Evolutionary conservation across 1,140 invertebrate species (phyloP).

Genomic region (Diorhabda carinulata): DNA sequence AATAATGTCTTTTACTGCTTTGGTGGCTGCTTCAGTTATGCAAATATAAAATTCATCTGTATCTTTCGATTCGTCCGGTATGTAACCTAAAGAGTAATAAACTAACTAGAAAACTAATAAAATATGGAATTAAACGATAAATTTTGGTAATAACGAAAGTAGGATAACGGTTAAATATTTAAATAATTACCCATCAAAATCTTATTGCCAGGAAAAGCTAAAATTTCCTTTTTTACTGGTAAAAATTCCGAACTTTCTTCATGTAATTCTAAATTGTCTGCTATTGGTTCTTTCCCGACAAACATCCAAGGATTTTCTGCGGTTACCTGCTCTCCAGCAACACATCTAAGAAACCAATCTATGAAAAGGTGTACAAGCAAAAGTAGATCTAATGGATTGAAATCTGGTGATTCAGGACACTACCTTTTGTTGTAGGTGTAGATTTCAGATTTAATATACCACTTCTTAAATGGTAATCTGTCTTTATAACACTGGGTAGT

Average conservation of each 20-base stretch:
- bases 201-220: conserved; percentile 52
- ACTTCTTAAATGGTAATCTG: background rate
- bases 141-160: no score
- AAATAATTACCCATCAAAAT: conserved; percentile 53
- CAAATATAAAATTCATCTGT: conserved; percentile 67
- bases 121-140: background rate
- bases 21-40: conserved; percentile 52
- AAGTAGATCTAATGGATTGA: background rate
- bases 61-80: conserved; percentile 57
- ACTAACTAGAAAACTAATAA: background rate
- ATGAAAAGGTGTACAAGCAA: no score
- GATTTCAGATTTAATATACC: background rate
- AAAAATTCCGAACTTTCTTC: conserved; percentile 58
- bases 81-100: conserved; percentile 53
- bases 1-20: conserved; percentile 50
- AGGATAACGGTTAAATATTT: background rate
- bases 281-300: conserved; percentile 58
- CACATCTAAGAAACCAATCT: conserved; percentile 39
- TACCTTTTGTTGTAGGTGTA: background rate
- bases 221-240: conserved; percentile 51
- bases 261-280: conserved; percentile 54
- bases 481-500: no score
- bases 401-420: background rate
- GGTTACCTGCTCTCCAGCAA: conserved; percentile 55
- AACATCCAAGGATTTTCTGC: conserved; percentile 70